Conservation (phyloP, 2,113 vertebrate species). For the Poeciliopsis retropinna region DNA sequence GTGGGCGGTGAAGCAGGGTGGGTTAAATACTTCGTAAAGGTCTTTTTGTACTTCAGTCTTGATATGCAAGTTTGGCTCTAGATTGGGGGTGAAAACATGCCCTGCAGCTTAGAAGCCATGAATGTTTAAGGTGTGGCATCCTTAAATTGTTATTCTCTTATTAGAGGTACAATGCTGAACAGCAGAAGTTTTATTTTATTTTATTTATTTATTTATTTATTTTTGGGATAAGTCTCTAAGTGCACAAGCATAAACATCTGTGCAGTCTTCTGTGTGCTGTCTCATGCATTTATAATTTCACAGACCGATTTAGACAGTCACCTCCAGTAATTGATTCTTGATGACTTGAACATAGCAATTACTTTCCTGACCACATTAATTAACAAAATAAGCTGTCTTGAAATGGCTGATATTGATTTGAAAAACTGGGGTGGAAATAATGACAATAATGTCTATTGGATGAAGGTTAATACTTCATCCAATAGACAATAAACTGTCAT, state of each 20-base stretch:
- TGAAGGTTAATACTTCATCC: not conserved
- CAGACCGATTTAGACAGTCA: not conserved
- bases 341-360: constrained; percentile 18
- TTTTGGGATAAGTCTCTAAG: not conserved
- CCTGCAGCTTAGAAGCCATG: not conserved
- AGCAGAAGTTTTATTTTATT: too few relatives aligned
- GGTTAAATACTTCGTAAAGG: constrained; percentile 47
- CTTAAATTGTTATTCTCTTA: not conserved
- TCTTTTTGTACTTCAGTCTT: not conserved
- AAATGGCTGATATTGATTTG: constrained; percentile 15
- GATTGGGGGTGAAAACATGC: not conserved
- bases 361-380: constrained; percentile 6
- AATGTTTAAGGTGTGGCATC: not conserved
- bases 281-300: not conserved
- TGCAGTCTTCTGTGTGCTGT: not conserved
- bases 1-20: constrained; percentile 46
- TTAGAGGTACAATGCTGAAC: not conserved
- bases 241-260: not conserved
- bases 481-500: not conserved
- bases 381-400: constrained; percentile 3
- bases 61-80: not conserved
- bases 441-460: not conserved
- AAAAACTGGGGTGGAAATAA: constrained; percentile 23
- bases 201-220: too few relatives aligned
- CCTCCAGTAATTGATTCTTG: constrained; percentile 3